These are phyloP conservation scores for Hyperoplus immaculatus DNA, from an alignment of 2,797 vertebrate species.

Conservation along the genomic window DNA sequence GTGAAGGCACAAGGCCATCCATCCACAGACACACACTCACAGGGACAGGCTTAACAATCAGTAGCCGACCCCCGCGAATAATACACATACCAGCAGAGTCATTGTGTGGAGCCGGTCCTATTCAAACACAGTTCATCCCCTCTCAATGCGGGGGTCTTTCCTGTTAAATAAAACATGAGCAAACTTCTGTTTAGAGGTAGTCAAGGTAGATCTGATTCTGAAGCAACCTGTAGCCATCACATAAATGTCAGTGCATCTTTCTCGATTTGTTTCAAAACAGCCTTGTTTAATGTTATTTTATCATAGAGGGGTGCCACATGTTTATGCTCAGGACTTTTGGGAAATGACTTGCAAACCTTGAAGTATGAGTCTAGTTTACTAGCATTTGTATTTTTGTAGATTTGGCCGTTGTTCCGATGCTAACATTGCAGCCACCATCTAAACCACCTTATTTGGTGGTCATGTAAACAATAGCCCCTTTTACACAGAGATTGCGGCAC, in stretches of 20 bases:
- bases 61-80: background rate
- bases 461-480: no score
- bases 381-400: background rate
- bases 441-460: background rate
- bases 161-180: background rate
- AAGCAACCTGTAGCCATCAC: background rate
- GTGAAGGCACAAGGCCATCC: conserved; percentile 41
- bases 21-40: background rate
- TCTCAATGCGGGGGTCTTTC: background rate
- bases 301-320: background rate
- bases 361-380: background rate
- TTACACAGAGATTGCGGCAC: no score
- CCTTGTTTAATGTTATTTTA: background rate
- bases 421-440: background rate
- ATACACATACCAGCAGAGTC: conserved; percentile 1
- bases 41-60: conserved; percentile 24
- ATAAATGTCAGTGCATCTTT: background rate
- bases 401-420: background rate
- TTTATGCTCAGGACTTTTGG: background rate
- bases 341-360: background rate
- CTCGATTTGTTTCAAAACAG: background rate
- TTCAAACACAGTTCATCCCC: background rate
- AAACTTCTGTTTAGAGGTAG: background rate
- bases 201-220: background rate
- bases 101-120: background rate